Conservation (phyloP, 2,797 vertebrate genomes). For the Ceryle rudis region DNA sequence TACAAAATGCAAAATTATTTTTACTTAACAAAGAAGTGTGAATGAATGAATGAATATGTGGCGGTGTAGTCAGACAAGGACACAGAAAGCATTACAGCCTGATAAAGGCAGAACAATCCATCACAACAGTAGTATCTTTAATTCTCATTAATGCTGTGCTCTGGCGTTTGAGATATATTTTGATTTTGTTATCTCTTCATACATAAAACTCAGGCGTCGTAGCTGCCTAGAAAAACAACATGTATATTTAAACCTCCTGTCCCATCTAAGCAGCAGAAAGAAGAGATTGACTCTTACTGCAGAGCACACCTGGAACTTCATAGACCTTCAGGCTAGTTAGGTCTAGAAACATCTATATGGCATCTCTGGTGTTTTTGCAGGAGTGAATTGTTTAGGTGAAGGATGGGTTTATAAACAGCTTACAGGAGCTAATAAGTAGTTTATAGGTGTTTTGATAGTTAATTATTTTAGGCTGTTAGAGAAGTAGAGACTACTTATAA, state of each 20-base stretch:
- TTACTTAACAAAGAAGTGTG: conserved; percentile 57
- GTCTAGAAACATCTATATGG: not conserved
- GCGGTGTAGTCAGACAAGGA: conserved; percentile 52
- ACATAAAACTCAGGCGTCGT: not conserved
- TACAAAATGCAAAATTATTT: conserved; percentile 64
- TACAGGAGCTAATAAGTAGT: not conserved
- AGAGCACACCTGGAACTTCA: not conserved
- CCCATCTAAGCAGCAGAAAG: not conserved
- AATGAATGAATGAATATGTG: conserved; percentile 10
- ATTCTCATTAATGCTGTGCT: conserved; percentile 12
- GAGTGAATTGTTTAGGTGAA: not conserved
- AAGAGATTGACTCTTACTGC: not conserved
- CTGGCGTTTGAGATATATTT: conserved; percentile 48
- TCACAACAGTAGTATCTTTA: conserved; percentile 50
- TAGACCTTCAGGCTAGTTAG: not conserved
- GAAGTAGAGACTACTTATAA: not conserved
- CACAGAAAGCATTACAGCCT: conserved; percentile 6
- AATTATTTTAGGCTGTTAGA: conserved; percentile 4
- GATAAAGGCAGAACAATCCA: conserved; percentile 56
- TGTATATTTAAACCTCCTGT: not conserved
- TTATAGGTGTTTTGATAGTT: not conserved
- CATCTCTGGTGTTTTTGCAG: not conserved
- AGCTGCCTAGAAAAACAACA: not conserved
- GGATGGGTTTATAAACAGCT: not conserved
- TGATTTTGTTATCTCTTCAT: conserved; percentile 42